Conservation (phyloP, 1,140 invertebrate genomes). For the Platyscapa corneri region DNA sequence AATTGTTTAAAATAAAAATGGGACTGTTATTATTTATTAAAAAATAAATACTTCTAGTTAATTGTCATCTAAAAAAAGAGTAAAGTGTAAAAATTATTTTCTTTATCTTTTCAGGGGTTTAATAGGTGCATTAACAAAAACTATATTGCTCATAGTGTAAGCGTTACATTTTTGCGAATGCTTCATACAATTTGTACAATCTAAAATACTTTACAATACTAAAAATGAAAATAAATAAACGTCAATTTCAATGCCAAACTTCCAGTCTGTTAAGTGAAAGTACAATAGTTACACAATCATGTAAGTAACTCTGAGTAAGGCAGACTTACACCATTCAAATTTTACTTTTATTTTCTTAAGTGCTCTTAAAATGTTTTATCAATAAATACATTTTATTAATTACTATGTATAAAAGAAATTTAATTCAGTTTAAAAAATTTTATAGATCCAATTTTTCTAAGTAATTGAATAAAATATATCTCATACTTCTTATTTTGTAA, state of each 20-base stretch:
- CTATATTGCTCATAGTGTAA: constrained; percentile 6
- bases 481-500: constrained; percentile 34
- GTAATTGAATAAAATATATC: constrained; percentile 16
- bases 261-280: constrained; percentile 38
- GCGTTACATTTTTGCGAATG: constrained; percentile 14
- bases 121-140: constrained; percentile 35
- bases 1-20: constrained; percentile 31
- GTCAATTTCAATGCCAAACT: constrained; percentile 41
- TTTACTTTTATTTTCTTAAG: constrained; percentile 39
- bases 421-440: constrained; percentile 23
- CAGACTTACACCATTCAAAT: constrained; percentile 1
- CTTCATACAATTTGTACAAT: constrained; percentile 12
- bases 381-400: constrained; percentile 23
- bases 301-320: background rate
- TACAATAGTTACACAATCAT: constrained; percentile 32
- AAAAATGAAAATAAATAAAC: constrained; percentile 4
- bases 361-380: constrained; percentile 24
- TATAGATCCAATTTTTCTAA: constrained; percentile 10
- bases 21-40: constrained; percentile 32
- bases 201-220: background rate
- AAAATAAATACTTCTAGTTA: constrained; percentile 19
- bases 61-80: constrained; percentile 19
- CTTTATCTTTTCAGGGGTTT: constrained; percentile 19
- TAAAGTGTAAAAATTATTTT: constrained; percentile 36
- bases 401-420: background rate